A percentile compares a stretch with the other conserved stretches of the same genome.
phyloP scores from a whole-genome alignment of 2,888 invertebrate species.

The Cryptophagus acutangulus region DNA sequence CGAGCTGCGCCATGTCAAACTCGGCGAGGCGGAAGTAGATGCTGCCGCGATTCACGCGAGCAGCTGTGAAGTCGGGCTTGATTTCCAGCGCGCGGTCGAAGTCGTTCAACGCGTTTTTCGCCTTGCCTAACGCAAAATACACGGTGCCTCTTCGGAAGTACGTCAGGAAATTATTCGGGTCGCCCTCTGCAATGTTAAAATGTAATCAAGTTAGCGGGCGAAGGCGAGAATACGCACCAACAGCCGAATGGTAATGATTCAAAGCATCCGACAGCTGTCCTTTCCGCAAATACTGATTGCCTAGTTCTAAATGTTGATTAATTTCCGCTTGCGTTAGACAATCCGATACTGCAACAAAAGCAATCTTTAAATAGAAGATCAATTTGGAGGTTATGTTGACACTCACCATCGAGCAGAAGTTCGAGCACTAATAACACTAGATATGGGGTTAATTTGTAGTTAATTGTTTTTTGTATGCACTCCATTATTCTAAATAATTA shows the following conservation, averaged over 20 bases:
- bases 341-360: constrained; percentile 58
- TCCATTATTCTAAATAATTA: constrained; percentile 54
- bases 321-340: constrained; percentile 72
- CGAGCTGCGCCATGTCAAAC: constrained; percentile 73
- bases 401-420: constrained; percentile 65
- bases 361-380: constrained; percentile 10
- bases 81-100: constrained; percentile 87
- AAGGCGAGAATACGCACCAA: constrained; percentile 64
- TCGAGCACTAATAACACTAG: constrained; percentile 63
- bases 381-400: constrained; percentile 24
- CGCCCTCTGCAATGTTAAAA: constrained; percentile 72
- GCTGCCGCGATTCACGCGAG: constrained; percentile 70
- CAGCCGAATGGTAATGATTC: constrained; percentile 96
- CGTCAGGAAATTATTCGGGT: constrained; percentile 92
- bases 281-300: constrained; percentile 83
- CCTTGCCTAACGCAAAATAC: constrained; percentile 91
- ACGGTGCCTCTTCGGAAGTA: constrained; percentile 95
- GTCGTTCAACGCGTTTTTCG: constrained; percentile 91
- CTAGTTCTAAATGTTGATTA: constrained; percentile 89
- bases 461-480: constrained; percentile 49
- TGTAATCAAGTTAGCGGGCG: not conserved
- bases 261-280: constrained; percentile 95
- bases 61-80: constrained; percentile 92
- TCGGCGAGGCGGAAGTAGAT: constrained; percentile 87
- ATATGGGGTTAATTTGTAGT: constrained; percentile 63